Evolutionary conservation across 2,888 invertebrate species (phyloP).

Genomic region (Scotopteryx bipunctaria): DNA sequence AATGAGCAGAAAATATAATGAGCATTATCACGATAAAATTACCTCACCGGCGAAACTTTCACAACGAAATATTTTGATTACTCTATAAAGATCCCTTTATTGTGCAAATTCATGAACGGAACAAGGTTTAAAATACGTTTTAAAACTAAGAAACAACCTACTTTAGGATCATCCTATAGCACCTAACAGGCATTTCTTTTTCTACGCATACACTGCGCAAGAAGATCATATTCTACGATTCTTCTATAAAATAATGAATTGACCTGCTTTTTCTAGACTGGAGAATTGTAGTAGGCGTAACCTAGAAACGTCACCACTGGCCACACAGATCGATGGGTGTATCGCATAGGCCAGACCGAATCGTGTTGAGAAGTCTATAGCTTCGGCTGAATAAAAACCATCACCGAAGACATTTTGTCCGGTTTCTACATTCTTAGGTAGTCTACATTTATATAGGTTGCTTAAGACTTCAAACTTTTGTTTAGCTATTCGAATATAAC

Average conservation of each 20-base stretch:
- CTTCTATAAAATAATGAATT: conserved; percentile 24
- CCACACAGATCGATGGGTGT: conserved; percentile 58
- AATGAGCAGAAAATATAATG: conserved; percentile 18
- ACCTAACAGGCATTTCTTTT: too few species aligned
- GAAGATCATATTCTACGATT: too few species aligned
- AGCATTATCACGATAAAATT: conserved; percentile 20
- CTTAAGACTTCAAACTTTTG: conserved; percentile 15
- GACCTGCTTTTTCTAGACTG: conserved; percentile 40
- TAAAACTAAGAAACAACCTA: too few species aligned
- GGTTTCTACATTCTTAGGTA: too few species aligned
- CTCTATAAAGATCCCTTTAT: conserved; percentile 20
- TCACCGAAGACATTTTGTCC: conserved; percentile 43
- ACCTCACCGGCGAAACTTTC: conserved; percentile 16
- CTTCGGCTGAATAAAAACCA: conserved; percentile 39
- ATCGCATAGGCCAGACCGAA: conserved; percentile 36
- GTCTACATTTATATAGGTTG: conserved; percentile 24
- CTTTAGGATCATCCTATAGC: too few species aligned
- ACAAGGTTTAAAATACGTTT: conserved; percentile 48
- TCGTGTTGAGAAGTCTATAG: conserved; percentile 48
- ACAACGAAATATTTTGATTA: conserved; percentile 19
- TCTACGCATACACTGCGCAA: too few species aligned
- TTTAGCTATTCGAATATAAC: conserved; percentile 44
- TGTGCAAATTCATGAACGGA: conserved; percentile 35
- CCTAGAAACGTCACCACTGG: conserved; percentile 63
- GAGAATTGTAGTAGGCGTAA: conserved; percentile 53